phyloP scores from a whole-genome alignment of 2,797 vertebrate genomes.

The Spinus pinus region DNA sequence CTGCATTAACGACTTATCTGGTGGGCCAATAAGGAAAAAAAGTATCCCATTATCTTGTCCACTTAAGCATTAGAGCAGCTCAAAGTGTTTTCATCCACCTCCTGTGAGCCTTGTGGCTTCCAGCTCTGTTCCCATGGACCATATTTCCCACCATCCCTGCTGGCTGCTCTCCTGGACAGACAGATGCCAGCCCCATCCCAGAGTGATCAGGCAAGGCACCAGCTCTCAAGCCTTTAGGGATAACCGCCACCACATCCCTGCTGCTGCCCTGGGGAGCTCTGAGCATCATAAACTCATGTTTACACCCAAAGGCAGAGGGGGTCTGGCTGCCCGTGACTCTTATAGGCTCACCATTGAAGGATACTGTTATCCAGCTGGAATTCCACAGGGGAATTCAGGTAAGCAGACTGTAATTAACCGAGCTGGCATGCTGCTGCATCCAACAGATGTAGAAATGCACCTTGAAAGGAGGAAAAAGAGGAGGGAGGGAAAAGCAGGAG shows the following conservation, averaged over 20 bases:
- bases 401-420: constrained; percentile 68
- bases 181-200: accelerated
- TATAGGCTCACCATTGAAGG: constrained; percentile 38
- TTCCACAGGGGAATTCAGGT: constrained; percentile 56
- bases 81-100: not conserved
- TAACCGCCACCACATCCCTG: accelerated
- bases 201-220: accelerated
- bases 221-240: not conserved
- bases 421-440: constrained; percentile 44
- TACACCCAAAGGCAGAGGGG: not conserved
- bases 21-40: constrained; percentile 51
- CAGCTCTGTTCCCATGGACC: not conserved
- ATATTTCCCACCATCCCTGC: not conserved
- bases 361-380: constrained; percentile 22
- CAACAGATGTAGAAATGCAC: constrained; percentile 64
- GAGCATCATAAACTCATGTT: not conserved
- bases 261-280: not conserved
- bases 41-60: constrained; percentile 54
- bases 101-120: not conserved
- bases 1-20: constrained; percentile 47
- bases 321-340: not conserved
- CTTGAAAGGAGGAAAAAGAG: constrained; percentile 13
- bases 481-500: not conserved
- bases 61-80: constrained; percentile 56
- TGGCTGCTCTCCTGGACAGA: not conserved